These are phyloP conservation scores for Acanthochromis polyacanthus DNA, from an alignment of 2,113 vertebrate genomes.

Conservation along the genomic window DNA sequence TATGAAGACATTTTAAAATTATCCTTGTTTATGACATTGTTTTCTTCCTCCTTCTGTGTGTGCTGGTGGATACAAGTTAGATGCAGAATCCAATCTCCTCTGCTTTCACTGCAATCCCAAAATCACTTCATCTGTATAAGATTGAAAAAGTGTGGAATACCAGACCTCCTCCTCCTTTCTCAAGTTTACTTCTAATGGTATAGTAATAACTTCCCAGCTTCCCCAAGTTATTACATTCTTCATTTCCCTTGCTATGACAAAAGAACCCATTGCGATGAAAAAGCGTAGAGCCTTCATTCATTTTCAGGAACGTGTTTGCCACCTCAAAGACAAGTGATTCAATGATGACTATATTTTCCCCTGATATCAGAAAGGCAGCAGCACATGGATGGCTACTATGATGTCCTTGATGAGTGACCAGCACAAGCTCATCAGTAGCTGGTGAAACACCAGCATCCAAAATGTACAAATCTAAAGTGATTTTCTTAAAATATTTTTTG, in stretches of 20 bases:
- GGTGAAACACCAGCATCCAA: no score
- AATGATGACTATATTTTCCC: slow-evolving; percentile 18
- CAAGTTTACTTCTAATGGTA: slow-evolving; percentile 70
- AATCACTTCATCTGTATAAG: slow-evolving; percentile 68
- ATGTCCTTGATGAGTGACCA: slow-evolving; percentile 8
- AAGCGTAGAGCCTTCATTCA: slow-evolving; percentile 27
- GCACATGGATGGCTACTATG: not conserved
- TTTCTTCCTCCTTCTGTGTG: slow-evolving; percentile 32
- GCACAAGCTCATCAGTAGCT: not conserved
- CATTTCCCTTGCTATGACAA: slow-evolving; percentile 50
- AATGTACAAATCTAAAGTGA: no score
- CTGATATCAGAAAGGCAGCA: not conserved
- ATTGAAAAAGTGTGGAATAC: slow-evolving; percentile 60
- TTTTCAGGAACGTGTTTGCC: slow-evolving; percentile 44
- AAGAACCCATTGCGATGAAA: slow-evolving; percentile 45
- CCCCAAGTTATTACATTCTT: slow-evolving; percentile 67
- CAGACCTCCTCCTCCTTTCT: slow-evolving; percentile 46
- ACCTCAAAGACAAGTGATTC: slow-evolving; percentile 15
- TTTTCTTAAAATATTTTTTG: no score
- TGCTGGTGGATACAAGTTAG: slow-evolving; percentile 33
- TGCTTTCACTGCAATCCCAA: slow-evolving; percentile 67
- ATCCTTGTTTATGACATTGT: slow-evolving; percentile 56
- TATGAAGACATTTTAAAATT: slow-evolving; percentile 55
- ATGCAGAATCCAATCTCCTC: slow-evolving; percentile 69
- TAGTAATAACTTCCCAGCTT: slow-evolving; percentile 69